These are phyloP conservation scores for Altica lythri DNA, from an alignment of 2,888 invertebrate genomes.

Conservation along the genomic window DNA sequence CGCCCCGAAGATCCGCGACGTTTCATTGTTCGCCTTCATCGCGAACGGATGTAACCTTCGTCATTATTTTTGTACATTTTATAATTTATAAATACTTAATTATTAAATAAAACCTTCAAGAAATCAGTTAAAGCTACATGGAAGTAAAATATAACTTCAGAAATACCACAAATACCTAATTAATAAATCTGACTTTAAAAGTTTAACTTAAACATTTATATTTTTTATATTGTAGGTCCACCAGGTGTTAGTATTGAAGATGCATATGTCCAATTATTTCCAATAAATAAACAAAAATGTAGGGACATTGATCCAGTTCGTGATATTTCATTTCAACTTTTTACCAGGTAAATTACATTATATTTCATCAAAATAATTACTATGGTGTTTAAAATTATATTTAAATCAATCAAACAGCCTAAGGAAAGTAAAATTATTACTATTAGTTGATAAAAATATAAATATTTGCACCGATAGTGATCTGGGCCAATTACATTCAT, in stretches of 20 bases:
- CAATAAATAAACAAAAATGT: slow-evolving; percentile 64
- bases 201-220: background rate
- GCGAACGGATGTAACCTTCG: background rate
- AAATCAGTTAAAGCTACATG: background rate
- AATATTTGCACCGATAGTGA: too few relatives aligned
- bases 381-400: too few relatives aligned
- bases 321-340: slow-evolving; percentile 62
- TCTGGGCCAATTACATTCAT: too few relatives aligned
- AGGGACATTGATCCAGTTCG: slow-evolving; percentile 59
- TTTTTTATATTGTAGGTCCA: slow-evolving; percentile 57
- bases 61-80: background rate
- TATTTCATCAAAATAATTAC: background rate
- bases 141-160: background rate
- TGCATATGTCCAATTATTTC: slow-evolving; percentile 62
- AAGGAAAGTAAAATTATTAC: too few relatives aligned
- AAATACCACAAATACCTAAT: background rate
- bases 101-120: background rate
- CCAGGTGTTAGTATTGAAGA: slow-evolving; percentile 64
- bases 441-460: too few relatives aligned
- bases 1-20: too few relatives aligned
- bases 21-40: too few relatives aligned
- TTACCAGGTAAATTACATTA: slow-evolving; percentile 59
- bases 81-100: background rate
- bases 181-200: background rate
- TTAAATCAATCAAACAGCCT: too few relatives aligned